Evolutionary conservation across 1,140 invertebrate species (phyloP).

Genomic region (Tetramorium alpestre): DNA sequence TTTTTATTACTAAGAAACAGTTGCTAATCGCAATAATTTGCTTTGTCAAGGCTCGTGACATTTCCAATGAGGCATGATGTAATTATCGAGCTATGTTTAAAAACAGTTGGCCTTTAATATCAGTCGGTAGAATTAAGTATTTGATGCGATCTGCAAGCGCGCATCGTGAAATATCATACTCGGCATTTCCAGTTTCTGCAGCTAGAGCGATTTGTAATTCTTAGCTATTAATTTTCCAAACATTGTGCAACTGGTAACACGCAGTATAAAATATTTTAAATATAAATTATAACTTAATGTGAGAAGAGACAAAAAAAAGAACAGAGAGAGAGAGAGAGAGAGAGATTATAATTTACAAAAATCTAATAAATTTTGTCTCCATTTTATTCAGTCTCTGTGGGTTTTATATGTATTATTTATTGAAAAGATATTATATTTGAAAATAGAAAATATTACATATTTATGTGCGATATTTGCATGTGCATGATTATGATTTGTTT

Average conservation of each 20-base stretch:
- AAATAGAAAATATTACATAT: background rate
- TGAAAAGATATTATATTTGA: background rate
- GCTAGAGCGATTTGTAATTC: conserved; percentile 25
- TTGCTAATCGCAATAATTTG: conserved; percentile 43
- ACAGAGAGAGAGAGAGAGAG: background rate
- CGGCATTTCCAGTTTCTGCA: conserved; percentile 20
- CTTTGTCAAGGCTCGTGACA: conserved; percentile 35
- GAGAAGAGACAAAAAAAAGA: background rate
- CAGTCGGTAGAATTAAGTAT: conserved; percentile 53
- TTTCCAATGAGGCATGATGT: conserved; percentile 36
- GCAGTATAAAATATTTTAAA: background rate
- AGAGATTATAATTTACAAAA: background rate
- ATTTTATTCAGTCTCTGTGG: background rate
- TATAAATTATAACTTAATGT: background rate
- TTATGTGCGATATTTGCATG: background rate
- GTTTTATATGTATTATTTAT: background rate
- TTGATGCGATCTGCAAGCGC: conserved; percentile 49
- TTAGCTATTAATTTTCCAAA: conserved; percentile 15
- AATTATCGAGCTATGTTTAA: conserved; percentile 53
- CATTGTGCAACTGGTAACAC: background rate
- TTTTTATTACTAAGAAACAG: conserved; percentile 33
- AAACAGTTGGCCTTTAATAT: conserved; percentile 51
- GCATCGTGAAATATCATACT: conserved; percentile 54
- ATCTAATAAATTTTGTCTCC: background rate
- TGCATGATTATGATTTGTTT: background rate